Conservation (phyloP, 2,113 vertebrate genomes). For the Oenanthe melanoleuca region DNA sequence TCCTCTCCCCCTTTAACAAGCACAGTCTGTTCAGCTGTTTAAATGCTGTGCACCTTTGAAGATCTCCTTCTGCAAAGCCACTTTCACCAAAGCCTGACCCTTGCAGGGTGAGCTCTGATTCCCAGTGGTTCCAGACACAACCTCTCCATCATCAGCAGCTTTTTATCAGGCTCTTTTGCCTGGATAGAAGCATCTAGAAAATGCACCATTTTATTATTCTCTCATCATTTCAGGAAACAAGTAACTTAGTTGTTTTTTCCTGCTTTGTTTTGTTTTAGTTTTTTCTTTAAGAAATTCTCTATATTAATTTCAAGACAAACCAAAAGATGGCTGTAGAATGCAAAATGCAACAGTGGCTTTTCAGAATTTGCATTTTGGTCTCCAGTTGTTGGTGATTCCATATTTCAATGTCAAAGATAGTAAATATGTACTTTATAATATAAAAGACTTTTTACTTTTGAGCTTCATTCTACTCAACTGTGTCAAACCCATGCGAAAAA, state of each 20-base stretch:
- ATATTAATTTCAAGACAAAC: not conserved
- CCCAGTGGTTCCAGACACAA: not conserved
- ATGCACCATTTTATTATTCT: not conserved
- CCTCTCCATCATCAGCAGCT: not conserved
- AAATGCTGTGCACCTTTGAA: not conserved
- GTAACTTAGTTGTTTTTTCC: not conserved
- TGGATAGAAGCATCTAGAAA: not conserved
- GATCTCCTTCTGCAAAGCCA: not conserved
- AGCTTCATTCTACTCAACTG: not conserved
- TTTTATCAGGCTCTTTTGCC: not conserved
- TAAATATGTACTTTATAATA: not conserved
- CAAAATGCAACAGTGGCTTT: not conserved
- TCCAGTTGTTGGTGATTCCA: not conserved
- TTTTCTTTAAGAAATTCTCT: not conserved
- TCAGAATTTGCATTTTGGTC: not conserved
- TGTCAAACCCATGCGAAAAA: not conserved
- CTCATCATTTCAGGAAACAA: not conserved
- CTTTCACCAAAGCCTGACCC: not conserved
- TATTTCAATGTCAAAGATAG: not conserved
- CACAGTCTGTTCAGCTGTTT: not conserved
- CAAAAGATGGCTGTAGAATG: not conserved
- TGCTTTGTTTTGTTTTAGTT: too few relatives aligned
- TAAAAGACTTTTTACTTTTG: not conserved
- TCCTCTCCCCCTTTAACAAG: not conserved
- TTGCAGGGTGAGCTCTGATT: not conserved